phyloP scores from a whole-genome alignment of 2,797 vertebrate species.

The Dendrocincla fuliginosa region DNA sequence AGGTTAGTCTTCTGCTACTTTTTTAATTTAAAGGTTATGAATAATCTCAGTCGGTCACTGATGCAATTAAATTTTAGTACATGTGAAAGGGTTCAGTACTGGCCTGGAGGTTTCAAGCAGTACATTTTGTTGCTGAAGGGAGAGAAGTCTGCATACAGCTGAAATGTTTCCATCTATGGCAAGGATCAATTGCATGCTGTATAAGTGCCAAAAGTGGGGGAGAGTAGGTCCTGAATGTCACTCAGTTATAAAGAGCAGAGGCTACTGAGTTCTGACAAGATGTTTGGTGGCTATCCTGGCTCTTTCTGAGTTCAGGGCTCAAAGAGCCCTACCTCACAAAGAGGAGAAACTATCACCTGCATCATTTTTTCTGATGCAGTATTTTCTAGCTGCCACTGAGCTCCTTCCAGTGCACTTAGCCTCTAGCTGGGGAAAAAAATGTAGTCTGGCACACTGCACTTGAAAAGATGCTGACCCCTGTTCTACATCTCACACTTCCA shows the following conservation, averaged over 20 bases:
- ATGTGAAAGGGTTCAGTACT: not conserved
- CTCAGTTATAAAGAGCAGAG: not conserved
- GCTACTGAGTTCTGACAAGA: not conserved
- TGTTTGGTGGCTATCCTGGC: not conserved
- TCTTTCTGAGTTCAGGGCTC: not conserved
- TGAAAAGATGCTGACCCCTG: constrained; percentile 2
- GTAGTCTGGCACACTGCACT: not conserved
- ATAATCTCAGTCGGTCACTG: not conserved
- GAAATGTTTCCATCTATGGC: not conserved
- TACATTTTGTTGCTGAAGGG: not conserved
- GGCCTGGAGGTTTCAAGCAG: not conserved
- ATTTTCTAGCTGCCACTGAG: not conserved
- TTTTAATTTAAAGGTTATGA: not conserved
- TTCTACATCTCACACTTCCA: constrained; percentile 15
- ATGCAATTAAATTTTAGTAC: not conserved
- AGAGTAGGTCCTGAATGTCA: not conserved
- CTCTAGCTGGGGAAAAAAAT: not conserved
- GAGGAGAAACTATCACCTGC: rapidly evolving
- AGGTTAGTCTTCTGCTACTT: not conserved
- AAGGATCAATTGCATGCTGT: not conserved
- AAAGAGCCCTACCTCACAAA: not conserved
- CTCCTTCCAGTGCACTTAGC: not conserved
- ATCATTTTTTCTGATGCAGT: not conserved
- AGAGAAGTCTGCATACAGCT: not conserved
- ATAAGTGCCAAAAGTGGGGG: not conserved